Evolutionary conservation across 2,797 vertebrate species (phyloP).

Genomic region (Enteromius paludinosus): DNA sequence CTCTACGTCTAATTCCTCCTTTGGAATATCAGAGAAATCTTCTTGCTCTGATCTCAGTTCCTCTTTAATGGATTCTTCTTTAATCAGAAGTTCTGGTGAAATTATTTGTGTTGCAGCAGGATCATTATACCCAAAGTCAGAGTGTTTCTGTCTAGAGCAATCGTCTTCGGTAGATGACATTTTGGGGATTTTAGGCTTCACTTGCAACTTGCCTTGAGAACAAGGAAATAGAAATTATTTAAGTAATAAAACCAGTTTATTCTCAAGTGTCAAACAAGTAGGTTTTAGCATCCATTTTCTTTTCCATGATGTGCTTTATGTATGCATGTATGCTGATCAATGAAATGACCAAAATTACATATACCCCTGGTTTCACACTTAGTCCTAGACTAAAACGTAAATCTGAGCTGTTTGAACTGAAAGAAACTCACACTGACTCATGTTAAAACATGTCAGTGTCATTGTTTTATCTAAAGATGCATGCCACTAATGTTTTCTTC

Average conservation of each 20-base stretch:
- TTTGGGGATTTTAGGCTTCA: constrained; percentile 1
- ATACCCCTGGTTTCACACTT: background rate
- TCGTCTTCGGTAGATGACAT: background rate
- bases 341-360: background rate
- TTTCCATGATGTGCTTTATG: background rate
- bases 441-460: no score
- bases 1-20: background rate
- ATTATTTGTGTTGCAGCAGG: background rate
- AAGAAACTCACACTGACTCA: no score
- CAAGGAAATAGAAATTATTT: background rate
- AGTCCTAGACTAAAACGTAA: no score
- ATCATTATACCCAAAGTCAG: background rate
- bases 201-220: constrained; percentile 10
- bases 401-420: no score
- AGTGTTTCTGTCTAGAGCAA: background rate
- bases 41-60: background rate
- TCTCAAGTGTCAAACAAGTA: background rate
- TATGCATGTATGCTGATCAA: background rate
- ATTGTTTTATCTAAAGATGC: no score
- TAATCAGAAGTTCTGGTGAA: constrained; percentile 13
- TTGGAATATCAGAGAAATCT: background rate
- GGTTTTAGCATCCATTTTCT: background rate
- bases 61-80: constrained; percentile 11
- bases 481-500: no score
- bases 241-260: background rate